Evolutionary conservation across 2,113 vertebrate genomes (phyloP), one percentile per base, ranked within the genome.

Genomic region (Semicossyphus pulcher): DNA sequence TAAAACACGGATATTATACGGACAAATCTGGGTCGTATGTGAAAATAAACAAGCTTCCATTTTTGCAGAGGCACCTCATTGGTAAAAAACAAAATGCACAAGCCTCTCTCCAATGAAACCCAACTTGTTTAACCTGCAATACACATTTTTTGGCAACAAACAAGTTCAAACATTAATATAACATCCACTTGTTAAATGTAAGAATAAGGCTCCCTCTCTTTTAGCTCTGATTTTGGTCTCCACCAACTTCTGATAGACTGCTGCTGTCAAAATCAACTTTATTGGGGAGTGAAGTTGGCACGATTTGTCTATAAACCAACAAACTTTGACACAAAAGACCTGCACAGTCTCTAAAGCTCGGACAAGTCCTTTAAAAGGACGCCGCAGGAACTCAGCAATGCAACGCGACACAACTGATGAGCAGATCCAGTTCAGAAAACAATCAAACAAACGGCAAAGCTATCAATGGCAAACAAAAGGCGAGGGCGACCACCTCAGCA

Each of bases 401-500:
- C 72, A 70, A 61, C 21, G 14, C 80, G 48, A 81, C 60, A 80
- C 67, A 90, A 72, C 73, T 67, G 85, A 90, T 72, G 77, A 88
- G 86, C 54, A 80, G 88, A 86, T 86, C 83, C 86, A 84, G 78
- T 80, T 68, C 76, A 78, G 72, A 88, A 90, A 73, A 91, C 92
- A 93, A 91, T 90, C 81, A 66, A 66, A 31, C 84, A 83, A 84
- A 80, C 65, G 53, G 80, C 76, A 66, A 23, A 85, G 84, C 88
- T 81, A 85, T 90, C 83, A 86, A 93, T 82, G 87, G 67, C 67
- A 0, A 79, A 94, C 96, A 94, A 96, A 96, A 94, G 94, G 88
- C 58, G 88, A 93, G 93, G 80, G 81, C 85, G 81, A 94, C 91
- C 93, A 94, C 95, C 91, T 88, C 90, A 90, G 92, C 89, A 89